Evolutionary conservation across 1,140 invertebrate genomes (phyloP), one percentile per base, ranked within the genome.

Genomic region (Lutraria rhynchaena): DNA sequence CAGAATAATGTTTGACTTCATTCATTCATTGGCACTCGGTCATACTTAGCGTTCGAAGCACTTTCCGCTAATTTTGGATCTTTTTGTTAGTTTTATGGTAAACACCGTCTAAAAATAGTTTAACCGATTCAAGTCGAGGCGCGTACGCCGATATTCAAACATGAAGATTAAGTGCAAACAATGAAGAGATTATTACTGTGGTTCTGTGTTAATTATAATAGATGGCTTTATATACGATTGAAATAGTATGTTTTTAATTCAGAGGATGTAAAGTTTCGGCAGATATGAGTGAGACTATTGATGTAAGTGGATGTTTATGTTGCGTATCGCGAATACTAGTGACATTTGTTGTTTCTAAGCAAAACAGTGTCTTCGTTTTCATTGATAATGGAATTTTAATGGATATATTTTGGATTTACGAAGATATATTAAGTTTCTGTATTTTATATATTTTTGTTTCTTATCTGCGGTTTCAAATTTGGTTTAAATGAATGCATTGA

Each of bases 41-140:
- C n/a, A n/a, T n/a, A n/a, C n/a, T n/a, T n/a, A n/a, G n/a, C n/a
- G 51, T 27, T 5, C 17, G n/a, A 19, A 9, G 5, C 24, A 60
- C n/a, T 67, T 71, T 71, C 27, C 69, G 69, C 22, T 17, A 33
- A 24, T 71, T 71, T 29, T 4, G 9, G 19, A 0, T 71, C 69
- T 71, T 71, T 71, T 27, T 33, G 69, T 13, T 71, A 71, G 29
- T 55, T 69, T 51, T n/a, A n/a, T 27, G 27, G 13, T 9, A 24
- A n/a, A 57, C 7, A 55, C 41, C 63, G 44, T 51, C 44, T 71
- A 44, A 9, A 41, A 71, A 71, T 71, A 75, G 31, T 60, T 78
- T 35, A 65, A 80, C 61, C 75, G 74, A 65, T 84, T 86, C 86
- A 86, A 83, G 86, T 87, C 85, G 86, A 87, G 85, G 86, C 86